phyloP scores from a whole-genome alignment of 2,113 vertebrate genomes.

The Arenaria interpres region DNA sequence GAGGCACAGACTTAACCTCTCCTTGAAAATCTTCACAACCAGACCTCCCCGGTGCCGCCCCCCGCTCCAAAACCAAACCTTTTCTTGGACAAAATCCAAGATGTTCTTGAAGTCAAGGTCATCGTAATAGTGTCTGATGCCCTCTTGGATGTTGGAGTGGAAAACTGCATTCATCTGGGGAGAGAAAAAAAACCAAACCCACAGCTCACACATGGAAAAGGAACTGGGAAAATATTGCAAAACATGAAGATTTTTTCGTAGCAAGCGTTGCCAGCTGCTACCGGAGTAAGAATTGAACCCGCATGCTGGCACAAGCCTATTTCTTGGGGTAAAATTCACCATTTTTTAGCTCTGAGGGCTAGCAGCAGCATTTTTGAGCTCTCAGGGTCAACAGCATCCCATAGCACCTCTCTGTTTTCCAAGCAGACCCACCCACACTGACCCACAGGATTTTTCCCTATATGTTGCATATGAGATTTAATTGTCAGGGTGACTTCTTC shows the following conservation, averaged over 20 bases:
- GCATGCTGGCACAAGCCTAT: rapidly evolving
- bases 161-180: slow-evolving; percentile 81
- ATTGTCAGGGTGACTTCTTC: not conserved
- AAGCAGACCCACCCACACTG: no score
- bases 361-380: not conserved
- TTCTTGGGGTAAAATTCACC: not conserved
- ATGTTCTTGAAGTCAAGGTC: slow-evolving; percentile 95
- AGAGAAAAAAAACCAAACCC: not conserved
- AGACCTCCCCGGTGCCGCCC: rapidly evolving
- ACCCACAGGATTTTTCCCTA: not conserved
- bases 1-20: no score
- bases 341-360: not conserved
- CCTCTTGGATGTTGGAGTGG: slow-evolving; percentile 86
- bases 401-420: rapidly evolving
- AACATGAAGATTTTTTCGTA: rapidly evolving
- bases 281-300: rapidly evolving
- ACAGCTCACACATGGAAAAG: rapidly evolving
- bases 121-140: slow-evolving; percentile 90
- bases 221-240: not conserved
- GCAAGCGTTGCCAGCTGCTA: not conserved
- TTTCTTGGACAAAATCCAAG: slow-evolving; percentile 89
- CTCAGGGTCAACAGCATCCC: no score
- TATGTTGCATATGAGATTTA: not conserved
- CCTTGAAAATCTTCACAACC: not conserved
- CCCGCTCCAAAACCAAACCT: slow-evolving; percentile 63